phyloP scores from a whole-genome alignment of 2,113 vertebrate species.

The Psittacula cyanocephala region DNA sequence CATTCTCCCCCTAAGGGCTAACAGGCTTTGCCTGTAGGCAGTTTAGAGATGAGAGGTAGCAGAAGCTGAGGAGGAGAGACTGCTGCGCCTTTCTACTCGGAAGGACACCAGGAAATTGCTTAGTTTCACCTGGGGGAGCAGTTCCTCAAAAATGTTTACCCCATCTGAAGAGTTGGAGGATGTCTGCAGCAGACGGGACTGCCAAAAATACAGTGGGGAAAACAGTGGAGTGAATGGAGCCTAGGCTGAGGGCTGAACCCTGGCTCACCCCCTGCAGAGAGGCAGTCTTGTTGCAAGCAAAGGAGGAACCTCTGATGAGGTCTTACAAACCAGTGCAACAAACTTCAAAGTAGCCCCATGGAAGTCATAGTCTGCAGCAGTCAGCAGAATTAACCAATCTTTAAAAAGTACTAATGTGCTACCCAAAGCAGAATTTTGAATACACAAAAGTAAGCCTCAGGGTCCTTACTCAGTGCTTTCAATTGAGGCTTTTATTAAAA shows the following conservation, averaged over 20 bases:
- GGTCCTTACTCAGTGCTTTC: background rate
- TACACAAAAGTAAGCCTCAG: background rate
- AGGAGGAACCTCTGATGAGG: background rate
- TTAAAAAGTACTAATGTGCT: background rate
- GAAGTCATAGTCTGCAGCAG: background rate
- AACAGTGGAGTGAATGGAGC: background rate
- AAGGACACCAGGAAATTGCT: background rate
- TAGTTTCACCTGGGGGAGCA: background rate
- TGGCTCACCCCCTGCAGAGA: background rate
- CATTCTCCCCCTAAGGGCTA: accelerated
- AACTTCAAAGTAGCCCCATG: background rate
- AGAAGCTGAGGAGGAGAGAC: background rate
- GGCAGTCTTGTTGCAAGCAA: background rate
- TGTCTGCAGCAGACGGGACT: background rate
- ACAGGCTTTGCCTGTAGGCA: background rate
- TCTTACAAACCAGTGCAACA: background rate
- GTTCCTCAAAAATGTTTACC: background rate
- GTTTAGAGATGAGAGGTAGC: background rate
- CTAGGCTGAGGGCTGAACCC: background rate
- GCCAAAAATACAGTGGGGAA: background rate
- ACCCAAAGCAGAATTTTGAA: background rate
- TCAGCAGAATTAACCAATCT: background rate
- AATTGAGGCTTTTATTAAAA: background rate
- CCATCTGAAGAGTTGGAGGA: background rate
- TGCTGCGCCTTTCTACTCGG: background rate